Evolutionary conservation across 2,888 invertebrate species (phyloP).

Genomic region (Polia nebulosa): DNA sequence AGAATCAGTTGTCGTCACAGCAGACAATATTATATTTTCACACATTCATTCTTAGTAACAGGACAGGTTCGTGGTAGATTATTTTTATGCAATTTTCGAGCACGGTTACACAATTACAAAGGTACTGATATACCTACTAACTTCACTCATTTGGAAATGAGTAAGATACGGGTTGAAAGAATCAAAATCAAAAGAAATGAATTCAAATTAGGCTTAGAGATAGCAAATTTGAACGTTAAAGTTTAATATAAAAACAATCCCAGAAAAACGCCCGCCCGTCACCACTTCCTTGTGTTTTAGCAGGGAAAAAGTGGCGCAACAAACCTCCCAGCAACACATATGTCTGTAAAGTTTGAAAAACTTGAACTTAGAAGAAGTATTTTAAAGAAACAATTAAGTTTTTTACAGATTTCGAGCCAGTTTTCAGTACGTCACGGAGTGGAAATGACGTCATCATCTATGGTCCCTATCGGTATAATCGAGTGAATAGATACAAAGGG

Average conservation of each 20-base stretch:
- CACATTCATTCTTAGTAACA: neutral
- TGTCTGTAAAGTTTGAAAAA: too few relatives aligned
- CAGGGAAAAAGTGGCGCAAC: too few relatives aligned
- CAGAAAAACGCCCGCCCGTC: too few relatives aligned
- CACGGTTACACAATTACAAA: too few relatives aligned
- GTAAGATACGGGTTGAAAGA: neutral
- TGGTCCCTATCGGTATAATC: constrained; percentile 31
- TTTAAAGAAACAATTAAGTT: neutral
- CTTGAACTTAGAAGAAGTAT: too few relatives aligned
- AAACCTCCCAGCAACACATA: too few relatives aligned
- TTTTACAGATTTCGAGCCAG: constrained; percentile 19
- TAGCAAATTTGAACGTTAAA: too few relatives aligned
- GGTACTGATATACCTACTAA: neutral
- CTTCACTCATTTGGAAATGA: neutral
- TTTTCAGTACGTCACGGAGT: constrained; percentile 12
- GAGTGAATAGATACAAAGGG: constrained; percentile 3
- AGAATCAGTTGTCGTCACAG: neutral
- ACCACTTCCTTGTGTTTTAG: too few relatives aligned
- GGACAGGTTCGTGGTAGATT: neutral
- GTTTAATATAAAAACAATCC: too few relatives aligned
- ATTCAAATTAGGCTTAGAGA: too few relatives aligned
- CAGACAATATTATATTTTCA: neutral
- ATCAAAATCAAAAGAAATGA: too few relatives aligned
- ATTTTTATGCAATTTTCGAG: neutral
- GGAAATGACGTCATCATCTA: constrained; percentile 20